These are phyloP conservation scores for Halcyon senegalensis DNA, from an alignment of 2,113 vertebrate species.

Conservation along the genomic window DNA sequence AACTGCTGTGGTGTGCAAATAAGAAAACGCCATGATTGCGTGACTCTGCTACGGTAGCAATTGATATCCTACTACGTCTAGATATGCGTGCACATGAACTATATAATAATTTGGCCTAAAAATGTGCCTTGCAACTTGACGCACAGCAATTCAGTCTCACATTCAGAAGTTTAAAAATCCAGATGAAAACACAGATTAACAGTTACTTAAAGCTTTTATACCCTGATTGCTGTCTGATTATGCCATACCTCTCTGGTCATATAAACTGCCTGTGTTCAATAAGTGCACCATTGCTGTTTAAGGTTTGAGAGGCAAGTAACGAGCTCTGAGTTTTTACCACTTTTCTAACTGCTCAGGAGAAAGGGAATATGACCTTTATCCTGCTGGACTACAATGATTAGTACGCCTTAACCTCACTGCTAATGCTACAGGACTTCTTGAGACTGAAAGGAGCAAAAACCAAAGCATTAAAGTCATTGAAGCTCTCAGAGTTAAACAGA, in stretches of 20 bases:
- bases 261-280: not conserved
- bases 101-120: not conserved
- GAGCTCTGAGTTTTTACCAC: not conserved
- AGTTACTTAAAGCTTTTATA: not conserved
- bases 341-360: not conserved
- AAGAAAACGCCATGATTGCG: not conserved
- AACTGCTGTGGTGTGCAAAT: not conserved
- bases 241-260: not conserved
- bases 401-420: not conserved
- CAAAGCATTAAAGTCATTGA: not conserved
- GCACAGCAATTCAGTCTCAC: not conserved
- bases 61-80: not conserved
- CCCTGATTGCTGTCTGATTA: not conserved
- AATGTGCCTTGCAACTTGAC: slow-evolving; percentile 5
- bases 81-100: not conserved
- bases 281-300: not conserved
- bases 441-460: not conserved
- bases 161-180: not conserved
- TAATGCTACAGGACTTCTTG: not conserved
- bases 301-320: not conserved
- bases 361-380: not conserved
- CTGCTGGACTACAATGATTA: not conserved
- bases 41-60: not conserved
- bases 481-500: not conserved
- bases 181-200: not conserved